Percentiles rank a stretch among this genome's conserved stretches.
Evolutionary conservation across 2,113 vertebrate genomes (phyloP).

Genomic region (Calidris pygmaea): DNA sequence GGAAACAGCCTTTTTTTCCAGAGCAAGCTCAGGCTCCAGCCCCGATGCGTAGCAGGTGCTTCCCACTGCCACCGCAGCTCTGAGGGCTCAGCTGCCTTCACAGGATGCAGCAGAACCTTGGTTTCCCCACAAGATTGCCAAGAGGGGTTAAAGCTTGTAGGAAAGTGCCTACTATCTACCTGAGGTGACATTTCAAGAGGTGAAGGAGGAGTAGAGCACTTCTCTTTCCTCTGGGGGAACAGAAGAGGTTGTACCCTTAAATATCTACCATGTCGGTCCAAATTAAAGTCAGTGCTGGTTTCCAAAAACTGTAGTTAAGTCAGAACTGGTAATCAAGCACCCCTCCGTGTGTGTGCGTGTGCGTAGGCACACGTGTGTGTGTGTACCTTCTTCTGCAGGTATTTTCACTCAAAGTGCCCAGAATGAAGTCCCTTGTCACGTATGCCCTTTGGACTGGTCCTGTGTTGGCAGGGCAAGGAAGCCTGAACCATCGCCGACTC

Average conservation of each 20-base stretch:
- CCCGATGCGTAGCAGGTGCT: neutral
- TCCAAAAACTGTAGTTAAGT: neutral
- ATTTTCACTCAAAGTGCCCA: neutral
- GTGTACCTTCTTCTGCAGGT: neutral
- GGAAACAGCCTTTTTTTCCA: neutral
- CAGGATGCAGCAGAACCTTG: neutral
- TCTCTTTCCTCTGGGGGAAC: neutral
- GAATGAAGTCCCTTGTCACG: neutral
- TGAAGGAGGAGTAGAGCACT: neutral
- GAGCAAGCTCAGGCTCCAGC: neutral
- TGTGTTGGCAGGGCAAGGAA: neutral
- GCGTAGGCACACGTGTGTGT: too few species aligned
- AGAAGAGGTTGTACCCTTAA: neutral
- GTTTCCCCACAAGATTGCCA: neutral
- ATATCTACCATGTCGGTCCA: neutral
- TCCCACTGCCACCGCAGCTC: fast-evolving
- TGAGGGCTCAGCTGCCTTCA: neutral
- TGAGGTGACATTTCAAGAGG: neutral
- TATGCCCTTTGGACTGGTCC: neutral
- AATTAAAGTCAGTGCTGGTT: neutral
- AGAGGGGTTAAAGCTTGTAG: neutral
- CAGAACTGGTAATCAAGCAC: neutral
- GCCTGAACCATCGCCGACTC: neutral
- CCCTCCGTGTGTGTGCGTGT: too few species aligned
- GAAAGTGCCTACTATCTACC: neutral